Percentiles rank a stretch among this genome's conserved stretches.
These are phyloP conservation scores for Epinephelus moara DNA, from an alignment of 2,113 vertebrate genomes.

Conservation along the genomic window DNA sequence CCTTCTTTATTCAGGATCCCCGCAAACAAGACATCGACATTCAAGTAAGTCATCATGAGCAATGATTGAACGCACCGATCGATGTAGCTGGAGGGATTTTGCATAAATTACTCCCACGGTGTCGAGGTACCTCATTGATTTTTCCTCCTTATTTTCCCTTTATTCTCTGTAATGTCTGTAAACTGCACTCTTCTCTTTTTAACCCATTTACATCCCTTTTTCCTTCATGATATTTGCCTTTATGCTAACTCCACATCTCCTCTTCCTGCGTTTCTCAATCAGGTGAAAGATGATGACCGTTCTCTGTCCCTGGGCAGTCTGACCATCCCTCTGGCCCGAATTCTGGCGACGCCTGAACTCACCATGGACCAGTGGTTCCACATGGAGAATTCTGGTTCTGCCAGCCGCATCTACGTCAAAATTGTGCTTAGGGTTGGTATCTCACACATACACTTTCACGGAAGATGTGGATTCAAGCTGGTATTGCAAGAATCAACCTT, in stretches of 20 bases:
- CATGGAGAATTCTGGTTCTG: constrained; percentile 86
- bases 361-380: constrained; percentile 93
- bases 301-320: constrained; percentile 87
- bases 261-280: constrained; percentile 12
- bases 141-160: background rate
- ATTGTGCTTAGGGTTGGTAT: constrained; percentile 88
- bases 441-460: background rate
- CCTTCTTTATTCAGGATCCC: constrained; percentile 93
- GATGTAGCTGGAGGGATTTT: background rate
- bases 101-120: background rate
- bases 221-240: background rate
- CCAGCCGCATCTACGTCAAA: constrained; percentile 90
- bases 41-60: constrained; percentile 80
- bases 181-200: background rate
- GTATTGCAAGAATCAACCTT: background rate
- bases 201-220: background rate
- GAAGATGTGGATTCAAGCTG: background rate
- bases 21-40: constrained; percentile 89
- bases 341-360: constrained; percentile 86
- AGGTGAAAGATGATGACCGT: constrained; percentile 93
- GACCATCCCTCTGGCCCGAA: constrained; percentile 85
- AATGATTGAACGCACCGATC: background rate
- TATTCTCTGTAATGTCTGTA: background rate
- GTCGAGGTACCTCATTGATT: background rate
- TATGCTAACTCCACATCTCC: background rate